Base-by-base conservation (phyloP, 2,113 vertebrate species). In the Oriolus oriolus region DNA sequence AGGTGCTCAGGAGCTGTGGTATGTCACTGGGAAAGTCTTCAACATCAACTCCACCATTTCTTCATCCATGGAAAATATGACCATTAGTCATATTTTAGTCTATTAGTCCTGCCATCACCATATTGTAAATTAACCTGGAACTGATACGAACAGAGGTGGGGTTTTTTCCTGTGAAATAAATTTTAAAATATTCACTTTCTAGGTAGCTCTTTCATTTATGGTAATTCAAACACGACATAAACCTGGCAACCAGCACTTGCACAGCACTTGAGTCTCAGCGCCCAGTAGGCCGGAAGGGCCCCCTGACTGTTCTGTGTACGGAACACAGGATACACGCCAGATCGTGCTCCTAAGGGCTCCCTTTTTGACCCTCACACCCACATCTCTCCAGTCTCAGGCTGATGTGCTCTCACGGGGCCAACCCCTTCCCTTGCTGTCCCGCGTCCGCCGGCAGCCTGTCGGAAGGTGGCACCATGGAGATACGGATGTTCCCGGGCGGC, bases 401-500 rank as follows among this genome's bases (percentile, higher is more conserved):
- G 42, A 23, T 9, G 27, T 14, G 19, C 42, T 54, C 78, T 44
- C 45, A 3, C 8, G 18, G 56, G 54, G 24, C 37, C 44, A 11
- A 2, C 23, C 41, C 8, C 21, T 64, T 27, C 9, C 65, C 65
- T 15, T 2, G n/a, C 64, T n/a, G n/a, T n/a, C n/a, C n/a, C n/a
- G n/a, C n/a, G 52, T 63, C 61, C 16, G 52, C 11, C 2, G 19
- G 28, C 73, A 37, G 90, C 63, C 86, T 18, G 90, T 74, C 76
- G 2, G 93, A 92, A 96, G 93, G 85, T 96, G 94, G 93, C 93
- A 90, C 71, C 95, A 15, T 37, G 92, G 88, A 37, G 85, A 90
- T 83, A 3, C 4, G 10, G 4, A 54, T 44, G 57, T 68, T 60
- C 71, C 64, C 52, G 24, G 44, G 63, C 7, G 0, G 17, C 87